Evolutionary conservation across 2,797 vertebrate genomes (phyloP).

Genomic region (Poecile montanus): DNA sequence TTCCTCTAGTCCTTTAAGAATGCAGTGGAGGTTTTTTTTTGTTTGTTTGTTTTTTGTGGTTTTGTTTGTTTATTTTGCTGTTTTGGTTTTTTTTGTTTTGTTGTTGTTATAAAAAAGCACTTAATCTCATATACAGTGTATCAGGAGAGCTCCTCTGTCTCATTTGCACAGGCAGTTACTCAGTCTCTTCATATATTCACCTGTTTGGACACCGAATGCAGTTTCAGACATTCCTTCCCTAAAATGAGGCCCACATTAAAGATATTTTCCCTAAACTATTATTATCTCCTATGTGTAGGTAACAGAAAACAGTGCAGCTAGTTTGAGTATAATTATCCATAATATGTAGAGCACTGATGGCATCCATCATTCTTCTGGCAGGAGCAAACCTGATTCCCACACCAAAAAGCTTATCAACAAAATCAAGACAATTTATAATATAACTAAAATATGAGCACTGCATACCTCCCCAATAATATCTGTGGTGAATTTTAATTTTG

Average conservation of each 20-base stretch:
- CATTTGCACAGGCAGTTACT: not conserved
- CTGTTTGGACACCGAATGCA: not conserved
- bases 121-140: not conserved
- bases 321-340: constrained; percentile 1
- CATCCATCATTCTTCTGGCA: constrained; percentile 36
- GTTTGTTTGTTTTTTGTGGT: not conserved
- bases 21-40: not conserved
- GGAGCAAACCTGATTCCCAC: constrained; percentile 2
- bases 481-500: not conserved
- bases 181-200: not conserved
- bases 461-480: not conserved
- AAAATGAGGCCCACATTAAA: not conserved
- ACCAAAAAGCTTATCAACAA: not conserved
- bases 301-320: not conserved
- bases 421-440: not conserved
- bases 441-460: not conserved
- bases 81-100: not conserved
- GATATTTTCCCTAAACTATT: not conserved
- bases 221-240: not conserved
- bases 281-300: not conserved
- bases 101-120: not conserved
- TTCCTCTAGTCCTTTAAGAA: not conserved
- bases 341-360: not conserved
- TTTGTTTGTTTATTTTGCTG: not conserved
- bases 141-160: not conserved